Base-by-base conservation (phyloP, 2,113 vertebrate species). In the Carollia perspicillata region DNA sequence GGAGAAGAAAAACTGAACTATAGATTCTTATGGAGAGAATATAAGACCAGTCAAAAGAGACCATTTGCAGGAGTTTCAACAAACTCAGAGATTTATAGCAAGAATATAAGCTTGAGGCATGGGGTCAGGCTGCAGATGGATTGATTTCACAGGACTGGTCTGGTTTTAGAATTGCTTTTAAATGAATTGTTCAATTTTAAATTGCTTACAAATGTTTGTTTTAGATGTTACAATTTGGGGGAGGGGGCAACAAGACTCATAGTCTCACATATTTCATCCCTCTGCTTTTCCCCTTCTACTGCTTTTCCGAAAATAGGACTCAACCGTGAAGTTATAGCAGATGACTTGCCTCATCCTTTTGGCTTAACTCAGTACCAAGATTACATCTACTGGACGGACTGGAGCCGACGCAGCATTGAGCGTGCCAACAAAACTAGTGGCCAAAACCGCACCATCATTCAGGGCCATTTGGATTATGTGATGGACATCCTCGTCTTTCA, bases 401-500 rank as follows among this genome's bases (percentile, higher is more conserved):
- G 99, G 99, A 99, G 99, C 98, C 99, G 99, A 90, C 99, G 99
- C 95, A 99, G 99, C 99, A 99, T 99, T 26, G 99, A 99, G 51
- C 98, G 99, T 0, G 99, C 99, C 98, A 99, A 99, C 98, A 99
- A 99, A 98, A 99, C 99, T 81, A 99, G 99, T 0, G 99, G 99
- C 17, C 99, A 99, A 98, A 99, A 99, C 98, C 98, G 99, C 84
- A 99, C 99, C 5, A 97, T 99, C 88, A 99, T 99, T 97, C 99
- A 99, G 97, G 99, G 99, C 16, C 99, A 99, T 97, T 97, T 99
- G 98, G 99, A 99, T 98, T 99, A 99, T 0, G 99, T 99, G 44
- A 99, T 99, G 99, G 99, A 99, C 98, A 99, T 99, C 98, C 98
- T 99, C 79, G 99, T 99, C 20, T 99, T 99, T 95, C 99, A 99